Evolutionary conservation across 2,888 invertebrate species (phyloP).

Genomic region (Rapana venosa): DNA sequence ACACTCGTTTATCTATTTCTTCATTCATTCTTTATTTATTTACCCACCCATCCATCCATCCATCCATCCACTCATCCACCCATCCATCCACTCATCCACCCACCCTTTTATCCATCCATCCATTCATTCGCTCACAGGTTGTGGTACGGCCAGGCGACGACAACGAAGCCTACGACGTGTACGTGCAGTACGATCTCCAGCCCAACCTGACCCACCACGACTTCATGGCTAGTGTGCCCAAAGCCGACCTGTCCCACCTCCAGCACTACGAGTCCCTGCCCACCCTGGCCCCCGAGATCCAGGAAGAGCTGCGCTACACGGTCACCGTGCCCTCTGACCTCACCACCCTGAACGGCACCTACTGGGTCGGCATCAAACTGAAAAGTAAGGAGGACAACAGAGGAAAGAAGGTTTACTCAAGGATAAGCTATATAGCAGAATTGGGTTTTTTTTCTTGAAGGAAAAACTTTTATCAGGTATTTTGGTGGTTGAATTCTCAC

Average conservation of each 20-base stretch:
- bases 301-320: conserved; percentile 67
- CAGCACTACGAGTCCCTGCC: conserved; percentile 51
- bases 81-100: too few species aligned
- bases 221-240: conserved; percentile 65
- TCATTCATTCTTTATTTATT: too few species aligned
- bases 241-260: conserved; percentile 51
- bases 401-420: not conserved
- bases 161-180: conserved; percentile 60
- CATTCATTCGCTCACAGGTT: conserved; percentile 46
- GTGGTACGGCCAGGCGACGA: conserved; percentile 61
- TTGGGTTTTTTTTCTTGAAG: too few species aligned
- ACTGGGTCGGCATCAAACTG: conserved; percentile 72
- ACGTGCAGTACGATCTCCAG: conserved; percentile 61
- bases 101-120: too few species aligned
- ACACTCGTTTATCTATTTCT: too few species aligned
- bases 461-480: too few species aligned
- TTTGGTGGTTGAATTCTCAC: too few species aligned
- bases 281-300: conserved; percentile 35
- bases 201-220: conserved; percentile 74
- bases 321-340: conserved; percentile 66
- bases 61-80: too few species aligned
- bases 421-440: too few species aligned
- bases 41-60: too few species aligned
- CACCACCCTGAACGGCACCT: conserved; percentile 72
- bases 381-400: conserved; percentile 61